Evolutionary conservation across 2,113 vertebrate species (phyloP), one percentile per base, ranked within the genome.

Genomic region (Pterocles orientalis): DNA sequence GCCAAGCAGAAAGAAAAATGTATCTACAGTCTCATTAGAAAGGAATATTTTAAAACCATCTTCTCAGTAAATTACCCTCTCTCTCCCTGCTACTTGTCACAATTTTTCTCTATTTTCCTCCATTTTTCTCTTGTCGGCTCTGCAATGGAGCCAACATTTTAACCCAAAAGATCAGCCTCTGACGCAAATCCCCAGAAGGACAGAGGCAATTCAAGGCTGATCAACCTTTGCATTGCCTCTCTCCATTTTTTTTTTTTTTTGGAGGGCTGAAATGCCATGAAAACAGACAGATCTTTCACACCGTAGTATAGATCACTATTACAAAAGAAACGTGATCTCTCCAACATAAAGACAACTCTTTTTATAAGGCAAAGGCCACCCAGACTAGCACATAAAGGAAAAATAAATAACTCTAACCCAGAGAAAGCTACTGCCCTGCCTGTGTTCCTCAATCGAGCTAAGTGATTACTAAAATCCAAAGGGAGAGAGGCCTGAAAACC

Each of bases 311-410:
- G 70, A 81, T 57, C 48, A 12, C 77, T 71, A 33, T 28, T 48
- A 73, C 65, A 78, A 95, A 96, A 96, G 14, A 82, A 84, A 92
- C 68, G 69, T 39, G 61, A 79, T 79, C 78, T 45, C 73, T 53
- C 60, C 57, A 79, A 16, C 0, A 1, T 56, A 60, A 82, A 57
- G 72, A 92, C 66, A 84, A 86, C 33, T 11, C 54, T 34, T 80
- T 57, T 53, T 15, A 68, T 41, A 54, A 4, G 24, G 92, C 53
- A 90, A 92, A 93, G 68, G 83, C 80, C 86, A 93, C 82, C 50
- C 53, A 64, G 76, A 24, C 16, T 13, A 84, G 60, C 16, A 77
- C 53, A 71, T 25, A 26, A 71, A 84, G 45, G 57, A 71, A 64
- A 86, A 93, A 86, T 79, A 48, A 93, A 41, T 68, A 93, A 90